Evolutionary conservation across 2,888 invertebrate species (phyloP).

Genomic region (Amphipoea lucens): DNA sequence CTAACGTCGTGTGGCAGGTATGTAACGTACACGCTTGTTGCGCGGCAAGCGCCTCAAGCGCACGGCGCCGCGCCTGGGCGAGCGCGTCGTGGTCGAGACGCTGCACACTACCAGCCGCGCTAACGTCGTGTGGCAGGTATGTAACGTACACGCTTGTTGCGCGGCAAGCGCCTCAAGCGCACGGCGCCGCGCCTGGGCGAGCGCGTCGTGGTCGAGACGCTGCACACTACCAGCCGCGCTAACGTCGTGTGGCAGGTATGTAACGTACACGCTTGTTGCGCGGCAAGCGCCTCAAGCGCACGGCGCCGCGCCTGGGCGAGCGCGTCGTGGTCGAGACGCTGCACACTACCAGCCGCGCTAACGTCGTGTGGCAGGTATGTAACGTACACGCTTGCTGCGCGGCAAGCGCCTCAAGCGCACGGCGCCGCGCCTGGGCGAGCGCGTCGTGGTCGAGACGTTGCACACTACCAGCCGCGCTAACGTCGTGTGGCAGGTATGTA

Average conservation of each 20-base stretch:
- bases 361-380: slow-evolving; percentile 92
- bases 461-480: slow-evolving; percentile 95
- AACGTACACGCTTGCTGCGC: slow-evolving; percentile 80
- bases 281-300: slow-evolving; percentile 88
- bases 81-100: slow-evolving; percentile 95
- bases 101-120: slow-evolving; percentile 94
- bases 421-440: slow-evolving; percentile 91
- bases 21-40: slow-evolving; percentile 75
- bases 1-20: slow-evolving; percentile 94
- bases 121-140: slow-evolving; percentile 93
- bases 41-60: slow-evolving; percentile 89
- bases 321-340: slow-evolving; percentile 95
- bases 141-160: slow-evolving; percentile 78
- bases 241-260: slow-evolving; percentile 93
- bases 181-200: slow-evolving; percentile 91
- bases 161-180: slow-evolving; percentile 88
- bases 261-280: slow-evolving; percentile 80
- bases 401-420: slow-evolving; percentile 88
- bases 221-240: slow-evolving; percentile 95
- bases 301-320: slow-evolving; percentile 90
- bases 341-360: slow-evolving; percentile 94
- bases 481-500: slow-evolving; percentile 92
- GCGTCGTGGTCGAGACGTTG: slow-evolving; percentile 95
- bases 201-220: slow-evolving; percentile 94
- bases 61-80: slow-evolving; percentile 90